Base-by-base conservation (phyloP, 2,888 invertebrate genomes). In the Pheosia gnoma region DNA sequence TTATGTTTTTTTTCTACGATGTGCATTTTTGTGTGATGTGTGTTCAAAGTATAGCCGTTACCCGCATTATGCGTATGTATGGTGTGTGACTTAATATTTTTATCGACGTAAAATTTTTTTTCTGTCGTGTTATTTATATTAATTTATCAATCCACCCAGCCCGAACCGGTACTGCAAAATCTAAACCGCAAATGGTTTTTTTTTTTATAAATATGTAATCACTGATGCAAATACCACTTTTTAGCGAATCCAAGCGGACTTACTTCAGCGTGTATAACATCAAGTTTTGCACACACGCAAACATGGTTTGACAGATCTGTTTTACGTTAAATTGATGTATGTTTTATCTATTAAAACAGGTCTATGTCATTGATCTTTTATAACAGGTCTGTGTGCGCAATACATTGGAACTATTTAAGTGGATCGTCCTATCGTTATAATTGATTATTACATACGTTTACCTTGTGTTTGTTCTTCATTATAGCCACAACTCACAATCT, bases 261-360 rank as follows among this genome's bases (percentile, higher is more conserved):
- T 10, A 4, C 9, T 7, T 45, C 43, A 45, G 43, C 7, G 11
- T 59, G 59, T 45, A 56, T 49, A 59, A 59, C 25, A 36, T 47
- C 37, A 41, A 38, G 53, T 62, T 51, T 6, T 25, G 6, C 25
- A 49, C 8, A 49, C 52, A 59, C 57, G 58, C 39, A 60, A 60
- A 11, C 51, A 58, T 59, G 38, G 36, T 66, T 67, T 65, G 66
- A 72, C 72, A 70, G 66, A 70, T 72, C 65, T 75, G 53, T 65
- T 72, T 64, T 66, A 68, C 55, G 62, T 68, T 60, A 59, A 63
- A 74, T 65, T 57, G 54, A 69, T 74, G 38, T 58, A 60, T 59
- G 57, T 58, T 54, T 61, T 67, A 25, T 25, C 25, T 25, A 25
- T 25, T 25, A 25, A 25, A 25, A 25, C 25, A 25, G 25, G 25